These are phyloP conservation scores for Hemitrygon akajei DNA, from an alignment of 2,797 vertebrate genomes.

Conservation along the genomic window DNA sequence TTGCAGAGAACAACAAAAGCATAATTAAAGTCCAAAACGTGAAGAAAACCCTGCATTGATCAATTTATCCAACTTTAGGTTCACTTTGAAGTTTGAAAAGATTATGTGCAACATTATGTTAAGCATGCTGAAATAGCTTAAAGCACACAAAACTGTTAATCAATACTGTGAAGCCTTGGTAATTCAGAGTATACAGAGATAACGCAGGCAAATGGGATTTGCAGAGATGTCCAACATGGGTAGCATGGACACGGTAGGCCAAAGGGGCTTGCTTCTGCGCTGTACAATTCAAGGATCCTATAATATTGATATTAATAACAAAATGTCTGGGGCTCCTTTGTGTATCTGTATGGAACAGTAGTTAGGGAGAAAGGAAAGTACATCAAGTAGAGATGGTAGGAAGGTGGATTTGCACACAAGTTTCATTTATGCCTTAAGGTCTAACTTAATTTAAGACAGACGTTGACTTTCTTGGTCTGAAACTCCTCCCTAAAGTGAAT, in stretches of 20 bases:
- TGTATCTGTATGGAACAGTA: too few species aligned
- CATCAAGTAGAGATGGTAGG: too few species aligned
- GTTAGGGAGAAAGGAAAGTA: too few species aligned
- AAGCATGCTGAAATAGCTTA: not conserved
- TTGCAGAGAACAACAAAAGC: not conserved
- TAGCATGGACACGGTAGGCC: too few species aligned
- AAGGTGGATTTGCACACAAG: not conserved
- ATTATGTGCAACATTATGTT: not conserved
- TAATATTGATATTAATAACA: too few species aligned
- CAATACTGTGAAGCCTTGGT: not conserved
- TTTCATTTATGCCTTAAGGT: not conserved
- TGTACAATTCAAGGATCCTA: too few species aligned
- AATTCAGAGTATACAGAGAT: not conserved
- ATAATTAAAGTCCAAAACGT: not conserved
- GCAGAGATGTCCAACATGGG: too few species aligned
- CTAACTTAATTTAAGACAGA: not conserved
- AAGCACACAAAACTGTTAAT: conserved; percentile 2
- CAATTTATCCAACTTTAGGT: not conserved
- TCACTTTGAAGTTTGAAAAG: not conserved
- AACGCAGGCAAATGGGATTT: too few species aligned
- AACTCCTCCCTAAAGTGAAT: too few species aligned
- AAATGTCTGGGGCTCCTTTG: too few species aligned
- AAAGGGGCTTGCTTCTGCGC: too few species aligned
- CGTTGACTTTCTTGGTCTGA: not conserved
- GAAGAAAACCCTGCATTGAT: not conserved